Evolutionary conservation across 2,797 vertebrate genomes (phyloP).

Genomic region (Cossypha dichroa): DNA sequence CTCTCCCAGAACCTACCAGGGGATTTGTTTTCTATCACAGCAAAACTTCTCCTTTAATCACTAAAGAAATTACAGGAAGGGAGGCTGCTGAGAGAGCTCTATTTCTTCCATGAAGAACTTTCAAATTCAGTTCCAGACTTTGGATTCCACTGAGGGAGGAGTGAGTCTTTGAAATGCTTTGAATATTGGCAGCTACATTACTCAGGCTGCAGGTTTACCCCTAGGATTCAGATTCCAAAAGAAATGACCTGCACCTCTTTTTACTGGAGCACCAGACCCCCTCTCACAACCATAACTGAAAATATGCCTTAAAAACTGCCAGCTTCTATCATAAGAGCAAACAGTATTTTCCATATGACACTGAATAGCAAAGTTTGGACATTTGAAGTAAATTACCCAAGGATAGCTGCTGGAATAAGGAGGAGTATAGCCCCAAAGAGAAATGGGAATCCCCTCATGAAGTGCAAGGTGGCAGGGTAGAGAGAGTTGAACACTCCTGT

Average conservation of each 20-base stretch:
- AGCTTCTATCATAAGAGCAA: not conserved
- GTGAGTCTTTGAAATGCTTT: not conserved
- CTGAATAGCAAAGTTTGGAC: not conserved
- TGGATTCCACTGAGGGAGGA: not conserved
- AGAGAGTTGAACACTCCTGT: conserved; percentile 89
- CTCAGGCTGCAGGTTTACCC: not conserved
- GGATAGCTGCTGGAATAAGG: conserved; percentile 84
- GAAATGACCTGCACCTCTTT: not conserved
- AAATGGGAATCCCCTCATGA: conserved; percentile 95
- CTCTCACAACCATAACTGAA: not conserved
- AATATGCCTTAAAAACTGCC: not conserved
- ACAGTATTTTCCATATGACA: not conserved
- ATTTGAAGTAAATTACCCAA: conserved; percentile 81
- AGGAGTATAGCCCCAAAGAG: conserved; percentile 87
- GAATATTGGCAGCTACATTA: not conserved
- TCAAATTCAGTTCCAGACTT: not conserved
- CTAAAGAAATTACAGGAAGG: not conserved
- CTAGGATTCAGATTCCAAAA: not conserved
- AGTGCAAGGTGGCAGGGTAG: conserved; percentile 87
- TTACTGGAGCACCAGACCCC: not conserved
- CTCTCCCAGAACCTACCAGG: not conserved
- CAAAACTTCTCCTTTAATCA: not conserved
- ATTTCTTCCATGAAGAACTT: not conserved
- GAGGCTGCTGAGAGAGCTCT: not conserved
- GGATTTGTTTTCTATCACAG: not conserved